A percentile compares a stretch with the other conserved stretches of the same genome.
These are phyloP conservation scores for Amia ocellicauda DNA, from an alignment of 2,113 vertebrate genomes.

Conservation along the genomic window DNA sequence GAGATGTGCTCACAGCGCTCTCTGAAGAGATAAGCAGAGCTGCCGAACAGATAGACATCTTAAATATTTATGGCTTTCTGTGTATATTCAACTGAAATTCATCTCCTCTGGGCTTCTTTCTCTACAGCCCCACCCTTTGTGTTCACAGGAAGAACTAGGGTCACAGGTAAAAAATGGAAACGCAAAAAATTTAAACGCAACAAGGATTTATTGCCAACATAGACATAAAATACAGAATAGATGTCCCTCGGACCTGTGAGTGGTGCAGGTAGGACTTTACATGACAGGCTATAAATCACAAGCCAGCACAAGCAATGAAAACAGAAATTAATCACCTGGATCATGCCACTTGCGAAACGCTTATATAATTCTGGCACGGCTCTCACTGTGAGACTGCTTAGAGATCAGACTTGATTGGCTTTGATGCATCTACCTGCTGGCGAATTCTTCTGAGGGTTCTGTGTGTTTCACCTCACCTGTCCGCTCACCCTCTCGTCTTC, in stretches of 20 bases:
- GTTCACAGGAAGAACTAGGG: conserved; percentile 92
- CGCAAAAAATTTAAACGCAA: conserved; percentile 85
- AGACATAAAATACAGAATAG: conserved; percentile 65
- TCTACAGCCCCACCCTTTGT: conserved; percentile 78
- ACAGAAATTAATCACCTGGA: conserved; percentile 44
- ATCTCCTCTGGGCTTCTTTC: conserved; percentile 60
- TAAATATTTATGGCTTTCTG: conserved; percentile 64
- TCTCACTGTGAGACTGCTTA: conserved; percentile 54
- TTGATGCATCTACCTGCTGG: conserved; percentile 52
- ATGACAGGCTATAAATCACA: conserved; percentile 27
- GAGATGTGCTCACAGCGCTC: conserved; percentile 52
- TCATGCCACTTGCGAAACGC: conserved; percentile 55
- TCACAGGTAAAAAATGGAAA: conserved; percentile 95
- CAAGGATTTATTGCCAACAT: conserved; percentile 76
- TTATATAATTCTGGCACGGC: conserved; percentile 50
- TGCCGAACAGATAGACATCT: conserved; percentile 63
- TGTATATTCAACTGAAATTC: conserved; percentile 55
- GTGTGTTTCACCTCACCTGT: conserved; percentile 47
- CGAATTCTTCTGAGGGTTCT: conserved; percentile 50
- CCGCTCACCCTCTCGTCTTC: conserved; percentile 28
- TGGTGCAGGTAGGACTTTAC: conserved; percentile 84
- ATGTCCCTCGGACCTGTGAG: conserved; percentile 68
- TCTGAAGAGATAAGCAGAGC: conserved; percentile 51
- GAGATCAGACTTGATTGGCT: conserved; percentile 61
- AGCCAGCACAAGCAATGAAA: conserved; percentile 52